Conservation (phyloP, 2,113 vertebrate genomes). For the Dermatemys mawii region DNA sequence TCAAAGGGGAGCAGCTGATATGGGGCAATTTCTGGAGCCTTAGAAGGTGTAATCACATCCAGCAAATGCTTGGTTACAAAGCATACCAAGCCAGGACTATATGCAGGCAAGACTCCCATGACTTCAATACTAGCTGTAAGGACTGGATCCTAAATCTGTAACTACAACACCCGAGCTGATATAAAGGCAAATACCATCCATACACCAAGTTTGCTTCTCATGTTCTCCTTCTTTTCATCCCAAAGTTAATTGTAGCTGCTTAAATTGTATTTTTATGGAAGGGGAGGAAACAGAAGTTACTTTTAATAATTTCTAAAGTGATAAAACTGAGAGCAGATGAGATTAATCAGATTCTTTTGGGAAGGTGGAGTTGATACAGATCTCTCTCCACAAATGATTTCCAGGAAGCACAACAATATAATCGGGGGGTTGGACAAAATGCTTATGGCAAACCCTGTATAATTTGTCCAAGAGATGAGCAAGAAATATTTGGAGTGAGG, state of each 20-base stretch:
- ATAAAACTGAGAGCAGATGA: neutral
- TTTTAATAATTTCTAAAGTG: neutral
- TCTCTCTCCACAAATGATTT: neutral
- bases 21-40: constrained; percentile 39
- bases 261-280: neutral
- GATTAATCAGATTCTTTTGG: neutral
- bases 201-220: fast-evolving
- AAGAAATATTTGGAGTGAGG: neutral
- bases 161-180: neutral
- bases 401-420: neutral
- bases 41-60: constrained; percentile 12
- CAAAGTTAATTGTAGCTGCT: neutral
- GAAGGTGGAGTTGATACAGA: neutral
- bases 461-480: neutral
- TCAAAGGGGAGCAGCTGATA: constrained; percentile 1
- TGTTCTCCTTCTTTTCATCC: neutral
- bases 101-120: fast-evolving
- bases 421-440: neutral
- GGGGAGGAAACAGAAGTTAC: neutral
- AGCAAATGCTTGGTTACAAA: neutral
- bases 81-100: neutral
- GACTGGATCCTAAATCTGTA: fast-evolving
- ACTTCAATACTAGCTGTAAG: neutral
- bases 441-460: neutral
- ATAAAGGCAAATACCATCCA: fast-evolving